These are phyloP conservation scores for Megaustenia siamemsis DNA, from an alignment of 2,888 invertebrate species.

Conservation along the genomic window DNA sequence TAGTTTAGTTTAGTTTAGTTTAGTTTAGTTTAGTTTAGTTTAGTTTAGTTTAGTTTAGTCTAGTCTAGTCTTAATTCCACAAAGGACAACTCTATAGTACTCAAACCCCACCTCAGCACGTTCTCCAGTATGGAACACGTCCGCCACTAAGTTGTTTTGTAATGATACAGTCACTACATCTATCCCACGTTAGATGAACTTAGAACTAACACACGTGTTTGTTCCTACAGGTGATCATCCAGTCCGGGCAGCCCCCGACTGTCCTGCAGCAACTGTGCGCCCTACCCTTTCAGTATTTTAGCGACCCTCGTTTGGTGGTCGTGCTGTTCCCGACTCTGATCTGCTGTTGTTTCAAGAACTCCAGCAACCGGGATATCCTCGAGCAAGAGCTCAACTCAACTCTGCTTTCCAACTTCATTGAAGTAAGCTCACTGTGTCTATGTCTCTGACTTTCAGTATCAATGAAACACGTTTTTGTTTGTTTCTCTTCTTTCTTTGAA, in stretches of 20 bases:
- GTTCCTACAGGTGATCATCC: slow-evolving; percentile 85
- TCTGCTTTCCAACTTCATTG: slow-evolving; percentile 80
- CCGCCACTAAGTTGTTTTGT: too few species aligned
- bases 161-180: too few species aligned
- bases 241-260: slow-evolving; percentile 88
- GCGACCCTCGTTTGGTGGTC: slow-evolving; percentile 86
- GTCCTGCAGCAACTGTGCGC: slow-evolving; percentile 91
- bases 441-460: not conserved
- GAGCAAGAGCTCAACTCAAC: slow-evolving; percentile 85
- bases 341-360: slow-evolving; percentile 85
- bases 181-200: too few species aligned
- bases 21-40: too few species aligned
- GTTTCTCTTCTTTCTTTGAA: not conserved
- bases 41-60: too few species aligned
- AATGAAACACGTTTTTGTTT: too few species aligned
- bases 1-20: too few species aligned
- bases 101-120: too few species aligned
- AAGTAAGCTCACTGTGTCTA: slow-evolving; percentile 71
- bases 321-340: slow-evolving; percentile 90
- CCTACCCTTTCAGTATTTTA: slow-evolving; percentile 91
- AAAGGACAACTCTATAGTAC: too few species aligned
- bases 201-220: too few species aligned
- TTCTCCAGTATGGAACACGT: too few species aligned
- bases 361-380: slow-evolving; percentile 87
- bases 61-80: too few species aligned